Evolutionary conservation across 2,113 vertebrate genomes (phyloP), one percentile per base, ranked within the genome.

Genomic region (Haemorhous mexicanus): DNA sequence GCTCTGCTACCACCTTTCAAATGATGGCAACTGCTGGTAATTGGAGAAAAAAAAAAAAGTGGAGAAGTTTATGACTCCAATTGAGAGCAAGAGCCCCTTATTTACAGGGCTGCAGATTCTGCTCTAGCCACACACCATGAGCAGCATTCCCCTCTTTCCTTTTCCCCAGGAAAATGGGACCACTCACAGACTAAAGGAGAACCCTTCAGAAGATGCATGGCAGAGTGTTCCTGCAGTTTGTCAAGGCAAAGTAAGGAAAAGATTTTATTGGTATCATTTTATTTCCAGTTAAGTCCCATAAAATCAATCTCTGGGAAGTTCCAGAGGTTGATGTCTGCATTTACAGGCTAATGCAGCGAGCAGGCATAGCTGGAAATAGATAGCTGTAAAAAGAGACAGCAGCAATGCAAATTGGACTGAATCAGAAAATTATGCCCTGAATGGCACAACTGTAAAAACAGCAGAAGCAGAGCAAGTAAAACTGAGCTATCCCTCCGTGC

Each of bases 261-360:
- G 61, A 84, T 96, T 97, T 97, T 94, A 96, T 94, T 95, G 81
- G 91, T 84, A 94, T 95, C 64, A 21, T 96, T 95, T 97, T 87
- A 92, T 97, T 97, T 96, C 85, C 81, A 87, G 94, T 96, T 97
- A 95, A 91, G 58, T 82, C 92, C 66, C 64, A 62, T 64, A 95
- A 97, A 97, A 90, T 93, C 84, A 97, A 41, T 73, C 55, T 96
- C 94, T 76, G n/a, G 91, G 81, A 94, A 96, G 94, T 67, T 94
- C 80, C 89, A 92, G 89, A 56, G 74, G 87, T 84, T 77, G 74
- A 90, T 62, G 68, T 91, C 74, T 86, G 84, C 90, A 72, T 95
- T 92, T 87, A 52, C 78, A 84, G 68, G 67, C 90, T 94, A 73
- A 92, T 88, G 63, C 75, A 82, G 44, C 2, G 13, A 96, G 77